Conservation (phyloP, 2,113 vertebrate species). For the Garra rufa region DNA sequence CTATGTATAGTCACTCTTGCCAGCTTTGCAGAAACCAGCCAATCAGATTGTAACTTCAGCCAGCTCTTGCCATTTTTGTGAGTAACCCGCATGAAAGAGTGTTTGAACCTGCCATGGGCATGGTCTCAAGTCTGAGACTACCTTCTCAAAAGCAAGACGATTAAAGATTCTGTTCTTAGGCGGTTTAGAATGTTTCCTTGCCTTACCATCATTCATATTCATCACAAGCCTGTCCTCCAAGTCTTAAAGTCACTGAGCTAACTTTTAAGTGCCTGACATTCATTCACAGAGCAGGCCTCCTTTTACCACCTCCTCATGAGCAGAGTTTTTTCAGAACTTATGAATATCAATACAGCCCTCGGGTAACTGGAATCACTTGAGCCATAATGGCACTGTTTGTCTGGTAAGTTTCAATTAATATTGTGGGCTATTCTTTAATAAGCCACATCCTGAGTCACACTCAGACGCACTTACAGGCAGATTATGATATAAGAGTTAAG, state of each 20-base stretch:
- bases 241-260: conserved; percentile 29
- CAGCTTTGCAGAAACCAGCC: neutral
- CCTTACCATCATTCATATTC: conserved; percentile 24
- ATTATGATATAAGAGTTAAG: neutral
- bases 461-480: neutral
- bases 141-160: conserved; percentile 3
- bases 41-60: neutral
- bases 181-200: neutral
- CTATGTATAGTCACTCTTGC: neutral
- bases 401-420: conserved; percentile 27
- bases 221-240: conserved; percentile 27
- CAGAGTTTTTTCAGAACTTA: conserved; percentile 25
- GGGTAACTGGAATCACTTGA: conserved; percentile 24
- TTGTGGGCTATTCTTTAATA: conserved; percentile 11
- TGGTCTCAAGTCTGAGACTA: neutral
- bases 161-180: conserved; percentile 16
- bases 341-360: conserved; percentile 38
- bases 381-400: conserved; percentile 13
- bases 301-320: neutral
- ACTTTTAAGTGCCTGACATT: conserved; percentile 21
- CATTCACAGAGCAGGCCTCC: conserved; percentile 20
- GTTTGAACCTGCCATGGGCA: neutral
- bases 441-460: conserved; percentile 7
- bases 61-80: neutral
- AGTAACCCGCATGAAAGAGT: neutral